Evolutionary conservation across 92 coral and sea anemone genomes (phyloP), one percentile per base, ranked within the genome.

Genomic region (Zoanthus sociatus): DNA sequence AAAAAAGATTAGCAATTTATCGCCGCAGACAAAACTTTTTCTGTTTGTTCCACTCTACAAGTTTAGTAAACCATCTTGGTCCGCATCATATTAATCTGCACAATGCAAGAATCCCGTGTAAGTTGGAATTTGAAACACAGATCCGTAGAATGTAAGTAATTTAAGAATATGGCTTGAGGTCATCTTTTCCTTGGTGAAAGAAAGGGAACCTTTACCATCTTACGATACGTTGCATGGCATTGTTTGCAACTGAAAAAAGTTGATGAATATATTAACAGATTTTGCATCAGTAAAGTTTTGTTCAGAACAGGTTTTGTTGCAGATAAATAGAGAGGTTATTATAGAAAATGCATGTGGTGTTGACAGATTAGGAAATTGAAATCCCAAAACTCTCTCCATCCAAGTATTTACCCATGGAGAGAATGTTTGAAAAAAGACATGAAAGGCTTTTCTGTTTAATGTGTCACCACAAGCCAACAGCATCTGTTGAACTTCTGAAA

Each of bases 81-180:
- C 21, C 47, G 64, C 54, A 11, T 48, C 50, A 16, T 21, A 67
- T 44, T 81, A 60, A n/a, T 54, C 60, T 45, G 44, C 58, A 66
- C 85, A 71, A 81, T 81, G 85, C 76, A 81, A 81, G 85, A 81
- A 64, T 33, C 44, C 61, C 60, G 33, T 81, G 61, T 21, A 46
- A 81, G 85, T 47, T 81, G 85, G 85, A 81, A 81, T 81, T 81
- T 81, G 74, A 81, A 64, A 81, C 67, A 81, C 85, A 81, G 85
- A 81, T 33, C 71, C 53, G 13, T 45, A 81, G 85, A 81, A 81
- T 81, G 85, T 81, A 61, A 81, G 85, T 81, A 81, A 81, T 81
- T 81, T 67, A 13, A 81, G 74, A 30, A 30, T n/a, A 47, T 45
- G 74, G 75, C 85, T 81, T 64, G 85, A 69, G 85, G 85, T 81